Evolutionary conservation across 2,888 invertebrate species (phyloP), one percentile per base, ranked within the genome.

Genomic region (Eremobia ochroleuca): DNA sequence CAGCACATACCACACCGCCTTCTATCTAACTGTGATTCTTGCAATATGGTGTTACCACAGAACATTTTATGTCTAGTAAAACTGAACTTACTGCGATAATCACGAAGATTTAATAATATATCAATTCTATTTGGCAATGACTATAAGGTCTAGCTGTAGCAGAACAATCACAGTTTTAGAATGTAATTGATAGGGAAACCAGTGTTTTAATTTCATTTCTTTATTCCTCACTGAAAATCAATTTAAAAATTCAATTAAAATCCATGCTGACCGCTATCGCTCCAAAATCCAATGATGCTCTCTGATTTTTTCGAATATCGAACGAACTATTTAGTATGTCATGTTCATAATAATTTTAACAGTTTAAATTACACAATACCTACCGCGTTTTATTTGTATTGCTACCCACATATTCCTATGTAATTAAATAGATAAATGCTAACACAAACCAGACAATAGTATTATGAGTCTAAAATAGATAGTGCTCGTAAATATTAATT

Each of bases 401-500:
- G 81, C 59, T 68, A 85, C 62, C 67, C 59, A 73, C 69, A 64
- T 70, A 75, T 67, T 58, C 65, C 55, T 73, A 58, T 73, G 28
- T 79, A 80, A 77, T 80, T 66, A 80, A 79, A 77, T 75, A 76
- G 69, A 76, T 76, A 74, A 78, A 77, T 79, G 65, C 79, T 74
- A 75, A 79, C 77, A 77, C 76, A 78, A 73, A 55, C 68, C 37
- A 82, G 68, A 85, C 82, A 66, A 82, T 82, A 61, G 18, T 28
- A 66, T 71, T 82, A 79, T 59, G 67, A 64, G 69, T 62, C 46
- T 65, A 55, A 76, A 76, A 82, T 78, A 76, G 73, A 82, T 71
- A 76, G 67, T 64, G 65, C 34, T 66, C 69, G 73, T 80, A 87
- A 73, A 82, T 85, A 85, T 87, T 80, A 87, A 84, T 85, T 85